phyloP scores from a whole-genome alignment of 2,113 vertebrate genomes.

The Lepus europaeus region DNA sequence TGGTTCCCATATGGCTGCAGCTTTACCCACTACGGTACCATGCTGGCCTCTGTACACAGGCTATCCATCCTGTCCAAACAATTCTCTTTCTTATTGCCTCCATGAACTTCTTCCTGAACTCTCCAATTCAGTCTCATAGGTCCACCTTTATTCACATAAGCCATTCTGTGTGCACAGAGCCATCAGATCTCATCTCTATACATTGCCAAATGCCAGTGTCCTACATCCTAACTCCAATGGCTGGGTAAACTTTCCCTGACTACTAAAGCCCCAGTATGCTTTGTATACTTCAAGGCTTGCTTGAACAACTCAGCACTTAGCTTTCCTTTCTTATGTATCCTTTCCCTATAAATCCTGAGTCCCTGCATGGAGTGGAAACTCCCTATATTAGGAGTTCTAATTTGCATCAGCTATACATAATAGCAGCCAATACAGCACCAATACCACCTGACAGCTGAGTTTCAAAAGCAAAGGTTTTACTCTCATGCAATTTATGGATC shows the following conservation, averaged over 20 bases:
- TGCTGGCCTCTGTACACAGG: not conserved
- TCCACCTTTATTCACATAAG: not conserved
- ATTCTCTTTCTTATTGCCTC: not conserved
- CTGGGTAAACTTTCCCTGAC: not conserved
- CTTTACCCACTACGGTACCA: too few species aligned
- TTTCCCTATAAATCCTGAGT: slow-evolving; percentile 23
- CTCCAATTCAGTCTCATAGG: not conserved
- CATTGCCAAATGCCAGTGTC: not conserved
- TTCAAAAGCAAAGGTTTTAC: slow-evolving; percentile 35
- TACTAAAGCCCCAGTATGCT: not conserved
- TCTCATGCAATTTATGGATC: slow-evolving; percentile 26
- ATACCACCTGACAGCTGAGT: not conserved
- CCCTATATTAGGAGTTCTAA: not conserved
- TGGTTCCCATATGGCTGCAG: too few species aligned
- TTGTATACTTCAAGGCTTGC: not conserved
- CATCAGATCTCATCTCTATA: too few species aligned
- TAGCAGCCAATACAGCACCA: not conserved
- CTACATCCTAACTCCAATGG: not conserved
- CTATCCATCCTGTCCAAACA: not conserved
- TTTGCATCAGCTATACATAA: not conserved
- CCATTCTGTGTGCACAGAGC: not conserved
- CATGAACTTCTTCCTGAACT: not conserved
- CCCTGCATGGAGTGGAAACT: not conserved
- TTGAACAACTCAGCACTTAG: not conserved
- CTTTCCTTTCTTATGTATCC: not conserved